phyloP scores from a whole-genome alignment of 2,888 invertebrate species.

The Erebia epiphron region DNA sequence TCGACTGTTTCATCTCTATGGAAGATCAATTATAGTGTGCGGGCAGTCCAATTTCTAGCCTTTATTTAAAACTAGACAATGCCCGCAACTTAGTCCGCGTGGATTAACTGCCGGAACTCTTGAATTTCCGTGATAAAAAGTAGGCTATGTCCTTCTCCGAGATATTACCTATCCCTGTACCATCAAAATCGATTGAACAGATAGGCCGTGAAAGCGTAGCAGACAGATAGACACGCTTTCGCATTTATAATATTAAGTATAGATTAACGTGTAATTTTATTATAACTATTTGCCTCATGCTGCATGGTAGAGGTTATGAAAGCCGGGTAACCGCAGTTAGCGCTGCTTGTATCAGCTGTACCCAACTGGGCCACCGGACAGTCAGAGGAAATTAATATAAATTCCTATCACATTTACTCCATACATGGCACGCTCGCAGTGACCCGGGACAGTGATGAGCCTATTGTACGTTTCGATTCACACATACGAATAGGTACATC shows the following conservation, averaged over 20 bases:
- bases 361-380: slow-evolving; percentile 65
- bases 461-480: slow-evolving; percentile 73
- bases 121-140: no score
- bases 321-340: slow-evolving; percentile 67
- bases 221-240: no score
- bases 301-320: slow-evolving; percentile 49
- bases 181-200: no score
- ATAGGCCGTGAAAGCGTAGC: background rate
- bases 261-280: background rate
- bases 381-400: slow-evolving; percentile 80
- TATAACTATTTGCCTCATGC: background rate
- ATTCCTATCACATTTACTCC: slow-evolving; percentile 75
- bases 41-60: no score
- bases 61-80: no score
- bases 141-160: no score
- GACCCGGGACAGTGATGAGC: slow-evolving; percentile 68
- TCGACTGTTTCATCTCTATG: no score
- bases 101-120: no score
- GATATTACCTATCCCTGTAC: no score
- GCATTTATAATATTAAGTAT: no score
- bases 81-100: no score
- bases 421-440: slow-evolving; percentile 58
- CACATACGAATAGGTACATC: slow-evolving; percentile 47
- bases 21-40: no score
- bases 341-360: slow-evolving; percentile 61